Percentiles rank a stretch among this genome's conserved stretches.
Conservation (phyloP, 2,797 vertebrate species). For the Anableps anableps region DNA sequence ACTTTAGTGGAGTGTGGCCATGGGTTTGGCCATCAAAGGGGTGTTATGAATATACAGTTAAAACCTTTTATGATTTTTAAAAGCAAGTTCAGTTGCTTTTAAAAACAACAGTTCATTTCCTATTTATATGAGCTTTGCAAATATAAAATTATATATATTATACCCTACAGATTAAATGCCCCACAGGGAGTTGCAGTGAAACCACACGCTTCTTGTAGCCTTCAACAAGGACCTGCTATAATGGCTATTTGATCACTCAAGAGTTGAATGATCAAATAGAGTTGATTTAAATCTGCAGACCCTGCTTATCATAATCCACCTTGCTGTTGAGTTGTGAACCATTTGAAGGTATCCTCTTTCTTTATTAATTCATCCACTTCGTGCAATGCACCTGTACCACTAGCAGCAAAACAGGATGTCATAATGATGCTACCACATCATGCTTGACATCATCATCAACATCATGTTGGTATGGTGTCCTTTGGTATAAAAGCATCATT, state of each 20-base stretch:
- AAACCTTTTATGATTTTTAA: not conserved
- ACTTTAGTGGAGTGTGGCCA: no score
- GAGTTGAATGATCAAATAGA: not conserved
- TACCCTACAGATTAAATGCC: not conserved
- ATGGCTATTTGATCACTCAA: not conserved
- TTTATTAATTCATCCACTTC: not conserved
- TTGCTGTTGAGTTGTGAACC: not conserved
- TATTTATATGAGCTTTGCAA: not conserved
- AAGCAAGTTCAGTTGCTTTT: not conserved
- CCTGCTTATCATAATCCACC: not conserved
- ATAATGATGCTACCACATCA: no score
- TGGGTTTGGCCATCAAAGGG: not conserved
- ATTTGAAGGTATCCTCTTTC: not conserved
- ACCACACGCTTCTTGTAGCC: not conserved
- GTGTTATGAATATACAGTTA: not conserved
- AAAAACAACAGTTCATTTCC: no score
- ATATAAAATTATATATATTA: not conserved
- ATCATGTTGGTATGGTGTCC: no score
- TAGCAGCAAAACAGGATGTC: no score
- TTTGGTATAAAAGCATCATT: no score
- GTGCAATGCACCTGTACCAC: not conserved
- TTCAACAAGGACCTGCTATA: not conserved
- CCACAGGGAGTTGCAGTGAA: no score
- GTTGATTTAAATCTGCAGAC: not conserved
- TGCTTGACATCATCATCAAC: no score